Conservation (phyloP, 2,797 vertebrate species). For the Ambastaia sidthimunki region DNA sequence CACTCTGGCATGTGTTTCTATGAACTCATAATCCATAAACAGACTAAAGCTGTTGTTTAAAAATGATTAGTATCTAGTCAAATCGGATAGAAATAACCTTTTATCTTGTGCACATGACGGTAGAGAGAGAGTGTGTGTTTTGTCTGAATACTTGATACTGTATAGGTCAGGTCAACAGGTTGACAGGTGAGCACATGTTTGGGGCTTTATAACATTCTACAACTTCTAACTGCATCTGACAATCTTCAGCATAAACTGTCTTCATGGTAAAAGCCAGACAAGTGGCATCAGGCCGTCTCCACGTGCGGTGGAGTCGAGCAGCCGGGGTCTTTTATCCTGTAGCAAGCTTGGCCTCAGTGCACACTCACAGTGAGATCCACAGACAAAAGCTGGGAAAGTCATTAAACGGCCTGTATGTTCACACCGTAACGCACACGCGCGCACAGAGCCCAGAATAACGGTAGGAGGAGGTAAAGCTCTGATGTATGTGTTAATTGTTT, state of each 20-base stretch:
- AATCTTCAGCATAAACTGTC: slow-evolving; percentile 38
- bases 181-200: slow-evolving; percentile 48
- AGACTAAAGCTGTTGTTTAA: slow-evolving; percentile 14
- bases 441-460: not conserved
- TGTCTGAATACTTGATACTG: slow-evolving; percentile 15
- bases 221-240: slow-evolving; percentile 31
- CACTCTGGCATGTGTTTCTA: slow-evolving; percentile 12
- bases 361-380: slow-evolving; percentile 51
- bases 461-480: slow-evolving; percentile 53
- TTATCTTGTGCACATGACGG: not conserved
- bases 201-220: not conserved
- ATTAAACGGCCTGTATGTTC: slow-evolving; percentile 59
- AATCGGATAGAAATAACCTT: not conserved
- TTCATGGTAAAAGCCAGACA: slow-evolving; percentile 35
- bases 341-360: slow-evolving; percentile 33
- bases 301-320: slow-evolving; percentile 45
- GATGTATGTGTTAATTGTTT: slow-evolving; percentile 69
- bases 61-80: slow-evolving; percentile 1
- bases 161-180: slow-evolving; percentile 4
- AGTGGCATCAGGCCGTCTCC: slow-evolving; percentile 33
- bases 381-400: slow-evolving; percentile 65
- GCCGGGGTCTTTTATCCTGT: slow-evolving; percentile 34
- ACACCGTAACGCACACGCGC: not conserved
- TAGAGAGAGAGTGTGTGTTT: not conserved
- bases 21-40: slow-evolving; percentile 29